Percentiles rank a stretch among this genome's conserved stretches.
Conservation (phyloP, 2,797 vertebrate species). For the Platyrinchus mystaceus region DNA sequence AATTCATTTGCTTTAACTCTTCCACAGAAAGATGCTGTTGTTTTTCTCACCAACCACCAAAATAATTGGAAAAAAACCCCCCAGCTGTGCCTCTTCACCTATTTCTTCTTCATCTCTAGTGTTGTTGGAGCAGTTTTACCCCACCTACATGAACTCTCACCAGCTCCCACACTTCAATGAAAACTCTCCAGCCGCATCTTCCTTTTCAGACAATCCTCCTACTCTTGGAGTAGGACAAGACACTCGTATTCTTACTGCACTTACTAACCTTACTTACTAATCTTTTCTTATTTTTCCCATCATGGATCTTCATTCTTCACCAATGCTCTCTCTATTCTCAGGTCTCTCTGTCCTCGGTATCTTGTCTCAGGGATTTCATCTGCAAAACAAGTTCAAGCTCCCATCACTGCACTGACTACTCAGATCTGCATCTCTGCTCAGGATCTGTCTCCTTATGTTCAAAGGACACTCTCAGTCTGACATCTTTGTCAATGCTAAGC, state of each 20-base stretch:
- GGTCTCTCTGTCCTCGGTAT: background rate
- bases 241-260: background rate
- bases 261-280: background rate
- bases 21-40: background rate
- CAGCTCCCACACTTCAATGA: background rate
- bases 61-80: accelerated
- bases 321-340: background rate
- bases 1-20: background rate
- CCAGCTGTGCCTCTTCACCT: background rate
- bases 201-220: background rate
- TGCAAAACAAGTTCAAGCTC: background rate
- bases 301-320: background rate
- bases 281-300: background rate
- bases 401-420: background rate
- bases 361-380: background rate
- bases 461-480: background rate
- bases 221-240: background rate
- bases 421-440: background rate
- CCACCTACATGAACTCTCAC: background rate
- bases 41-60: background rate
- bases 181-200: background rate
- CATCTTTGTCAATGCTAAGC: background rate
- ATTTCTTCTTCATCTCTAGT: background rate
- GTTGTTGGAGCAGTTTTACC: background rate
- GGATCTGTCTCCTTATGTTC: background rate